phyloP scores from a whole-genome alignment of 2,888 invertebrate genomes.

The Lottia gigantea region DNA sequence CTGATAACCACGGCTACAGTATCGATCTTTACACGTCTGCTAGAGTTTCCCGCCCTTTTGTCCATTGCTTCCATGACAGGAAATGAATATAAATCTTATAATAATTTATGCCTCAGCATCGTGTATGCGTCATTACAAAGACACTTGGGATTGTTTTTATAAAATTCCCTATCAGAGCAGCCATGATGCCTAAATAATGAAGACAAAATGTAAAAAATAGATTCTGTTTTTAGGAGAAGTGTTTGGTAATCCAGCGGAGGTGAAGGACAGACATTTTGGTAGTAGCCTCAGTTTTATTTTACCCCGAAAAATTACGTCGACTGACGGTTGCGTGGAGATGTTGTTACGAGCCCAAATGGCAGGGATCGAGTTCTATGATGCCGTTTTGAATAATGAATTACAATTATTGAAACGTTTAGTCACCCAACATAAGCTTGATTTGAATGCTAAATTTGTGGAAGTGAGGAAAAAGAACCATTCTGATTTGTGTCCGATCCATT shows the following conservation, averaged over 20 bases:
- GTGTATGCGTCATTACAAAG: conserved; percentile 5
- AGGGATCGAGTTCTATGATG: conserved; percentile 66
- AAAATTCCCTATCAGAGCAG: conserved; percentile 17
- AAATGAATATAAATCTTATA: conserved; percentile 2
- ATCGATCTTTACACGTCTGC: neutral
- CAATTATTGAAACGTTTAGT: conserved; percentile 62
- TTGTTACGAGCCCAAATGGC: conserved; percentile 60
- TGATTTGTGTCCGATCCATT: conserved; percentile 66
- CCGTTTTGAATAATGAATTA: conserved; percentile 67
- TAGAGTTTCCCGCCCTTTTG: conserved; percentile 2
- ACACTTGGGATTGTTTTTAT: conserved; percentile 24
- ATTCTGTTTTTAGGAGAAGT: neutral
- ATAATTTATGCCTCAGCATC: conserved; percentile 4
- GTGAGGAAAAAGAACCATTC: conserved; percentile 66
- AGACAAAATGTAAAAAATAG: neutral
- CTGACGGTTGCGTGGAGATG: conserved; percentile 36
- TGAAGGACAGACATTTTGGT: conserved; percentile 17
- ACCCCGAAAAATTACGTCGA: neutral
- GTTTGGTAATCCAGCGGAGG: neutral
- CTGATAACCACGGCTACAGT: too few relatives aligned
- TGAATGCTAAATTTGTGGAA: conserved; percentile 66
- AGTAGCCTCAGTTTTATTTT: conserved; percentile 12
- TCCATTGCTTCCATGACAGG: conserved; percentile 4
- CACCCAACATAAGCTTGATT: conserved; percentile 65
- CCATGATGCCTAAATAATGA: conserved; percentile 23